phyloP scores from a whole-genome alignment of 2,797 vertebrate species.

The Sebastes oblongus region DNA sequence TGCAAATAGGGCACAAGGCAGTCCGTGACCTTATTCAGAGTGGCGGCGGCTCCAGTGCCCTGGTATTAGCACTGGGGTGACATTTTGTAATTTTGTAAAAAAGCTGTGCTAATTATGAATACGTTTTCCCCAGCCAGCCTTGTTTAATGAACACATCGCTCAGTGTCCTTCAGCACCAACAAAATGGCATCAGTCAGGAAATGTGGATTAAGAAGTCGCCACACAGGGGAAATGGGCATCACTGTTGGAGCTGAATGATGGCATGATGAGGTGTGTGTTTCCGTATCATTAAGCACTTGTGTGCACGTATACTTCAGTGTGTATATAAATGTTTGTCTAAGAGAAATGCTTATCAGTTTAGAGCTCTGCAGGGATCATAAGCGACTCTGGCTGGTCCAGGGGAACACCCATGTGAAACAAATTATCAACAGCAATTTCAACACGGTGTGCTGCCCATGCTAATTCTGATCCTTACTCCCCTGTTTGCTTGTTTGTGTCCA shows the following conservation, averaged over 20 bases:
- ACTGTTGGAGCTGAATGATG: not conserved
- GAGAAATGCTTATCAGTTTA: conserved; percentile 31
- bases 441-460: conserved; percentile 13
- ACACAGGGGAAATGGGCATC: conserved; percentile 2
- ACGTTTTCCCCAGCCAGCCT: conserved; percentile 8
- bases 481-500: not conserved
- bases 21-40: conserved; percentile 46
- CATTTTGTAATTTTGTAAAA: conserved; percentile 59
- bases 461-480: conserved; percentile 11
- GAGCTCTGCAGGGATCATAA: not conserved
- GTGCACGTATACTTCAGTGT: not conserved
- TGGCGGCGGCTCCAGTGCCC: conserved; percentile 4
- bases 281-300: conserved; percentile 3
- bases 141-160: conserved; percentile 55
- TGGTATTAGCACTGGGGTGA: conserved; percentile 25
- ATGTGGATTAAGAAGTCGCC: not conserved
- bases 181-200: conserved; percentile 15
- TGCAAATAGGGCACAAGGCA: conserved; percentile 23
- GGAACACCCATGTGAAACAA: conserved; percentile 14
- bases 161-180: conserved; percentile 22
- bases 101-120: conserved; percentile 60
- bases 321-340: not conserved
- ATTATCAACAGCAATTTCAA: conserved; percentile 32
- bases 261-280: conserved; percentile 8
- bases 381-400: not conserved